These are phyloP conservation scores for Synanthedon andrenaeformis DNA, from an alignment of 2,888 invertebrate genomes.

Conservation along the genomic window DNA sequence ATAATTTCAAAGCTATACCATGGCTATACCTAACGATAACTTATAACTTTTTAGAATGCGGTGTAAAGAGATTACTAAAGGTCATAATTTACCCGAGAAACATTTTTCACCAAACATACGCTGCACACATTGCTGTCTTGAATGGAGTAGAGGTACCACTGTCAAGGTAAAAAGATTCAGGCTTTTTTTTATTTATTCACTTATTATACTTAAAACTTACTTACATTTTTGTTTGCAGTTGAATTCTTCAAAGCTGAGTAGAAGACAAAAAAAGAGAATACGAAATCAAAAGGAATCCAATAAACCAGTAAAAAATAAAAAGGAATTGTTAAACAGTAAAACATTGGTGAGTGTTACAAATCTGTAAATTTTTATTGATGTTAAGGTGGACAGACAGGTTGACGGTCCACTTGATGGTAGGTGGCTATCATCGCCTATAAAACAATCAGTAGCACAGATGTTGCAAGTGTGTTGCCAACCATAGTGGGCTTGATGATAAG, in stretches of 20 bases:
- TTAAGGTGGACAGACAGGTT: neutral
- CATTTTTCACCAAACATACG: slow-evolving; percentile 37
- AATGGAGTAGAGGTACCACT: slow-evolving; percentile 34
- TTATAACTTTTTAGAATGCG: slow-evolving; percentile 31
- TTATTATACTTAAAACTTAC: neutral
- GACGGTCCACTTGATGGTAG: no score
- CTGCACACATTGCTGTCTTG: slow-evolving; percentile 44
- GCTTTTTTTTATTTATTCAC: no score
- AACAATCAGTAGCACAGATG: no score
- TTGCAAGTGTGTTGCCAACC: no score
- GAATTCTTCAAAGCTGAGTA: slow-evolving; percentile 25
- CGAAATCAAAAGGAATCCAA: slow-evolving; percentile 18
- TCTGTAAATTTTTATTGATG: neutral
- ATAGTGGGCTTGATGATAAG: no score
- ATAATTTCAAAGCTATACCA: neutral
- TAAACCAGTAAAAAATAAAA: slow-evolving; percentile 9
- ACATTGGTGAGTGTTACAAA: slow-evolving; percentile 32
- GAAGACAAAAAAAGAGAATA: slow-evolving; percentile 31
- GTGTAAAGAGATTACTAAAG: slow-evolving; percentile 37
- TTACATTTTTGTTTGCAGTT: slow-evolving; percentile 24
- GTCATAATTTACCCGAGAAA: slow-evolving; percentile 39
- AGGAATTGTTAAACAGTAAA: slow-evolving; percentile 29
- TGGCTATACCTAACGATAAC: neutral
- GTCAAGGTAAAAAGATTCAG: slow-evolving; percentile 25
- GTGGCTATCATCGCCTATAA: no score